Conservation (phyloP, 1,140 invertebrate genomes). For the Caerostris darwini region DNA sequence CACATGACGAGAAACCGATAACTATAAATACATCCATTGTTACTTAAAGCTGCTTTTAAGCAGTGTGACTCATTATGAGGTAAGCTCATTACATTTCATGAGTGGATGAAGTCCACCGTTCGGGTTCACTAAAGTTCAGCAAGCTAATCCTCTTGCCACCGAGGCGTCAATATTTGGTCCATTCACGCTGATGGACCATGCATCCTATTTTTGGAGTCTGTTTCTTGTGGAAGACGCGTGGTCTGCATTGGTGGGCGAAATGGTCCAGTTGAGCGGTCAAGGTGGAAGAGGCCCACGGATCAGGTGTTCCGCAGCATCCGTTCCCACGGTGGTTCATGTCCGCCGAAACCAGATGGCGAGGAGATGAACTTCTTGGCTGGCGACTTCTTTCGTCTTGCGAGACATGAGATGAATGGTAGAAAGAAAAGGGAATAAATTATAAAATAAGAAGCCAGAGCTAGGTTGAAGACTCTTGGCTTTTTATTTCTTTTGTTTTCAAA, state of each 20-base stretch:
- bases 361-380: background rate
- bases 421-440: too few relatives aligned
- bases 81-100: background rate
- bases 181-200: slow-evolving; percentile 4
- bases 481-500: too few relatives aligned
- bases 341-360: background rate
- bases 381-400: background rate
- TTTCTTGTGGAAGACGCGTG: background rate
- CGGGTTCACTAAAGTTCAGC: slow-evolving; percentile 4
- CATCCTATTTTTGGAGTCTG: slow-evolving; percentile 15
- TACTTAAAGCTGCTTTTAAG: background rate
- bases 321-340: background rate
- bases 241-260: background rate
- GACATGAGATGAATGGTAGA: background rate
- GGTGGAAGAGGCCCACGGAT: background rate
- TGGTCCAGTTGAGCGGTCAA: slow-evolving; percentile 32
- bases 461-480: too few relatives aligned
- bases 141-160: background rate
- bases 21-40: background rate
- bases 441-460: too few relatives aligned
- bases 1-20: background rate
- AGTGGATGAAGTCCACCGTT: background rate
- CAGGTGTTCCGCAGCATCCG: background rate
- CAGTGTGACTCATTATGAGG: background rate
- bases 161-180: background rate